Conservation (phyloP, 2,113 vertebrate genomes). For the Oenanthe oenanthe region DNA sequence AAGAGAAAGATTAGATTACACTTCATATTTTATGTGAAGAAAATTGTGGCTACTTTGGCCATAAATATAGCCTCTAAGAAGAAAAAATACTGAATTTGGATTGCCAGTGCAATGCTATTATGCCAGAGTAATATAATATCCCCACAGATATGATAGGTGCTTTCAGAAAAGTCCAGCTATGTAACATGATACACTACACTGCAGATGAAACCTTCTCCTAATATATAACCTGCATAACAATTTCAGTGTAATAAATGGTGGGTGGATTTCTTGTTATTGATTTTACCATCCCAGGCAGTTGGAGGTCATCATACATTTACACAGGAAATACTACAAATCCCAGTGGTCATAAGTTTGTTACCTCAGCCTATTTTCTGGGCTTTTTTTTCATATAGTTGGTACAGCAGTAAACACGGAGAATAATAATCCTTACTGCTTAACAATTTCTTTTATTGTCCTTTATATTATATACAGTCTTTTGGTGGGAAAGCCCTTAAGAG, state of each 20-base stretch:
- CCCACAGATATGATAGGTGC: background rate
- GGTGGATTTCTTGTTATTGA: conserved; percentile 41
- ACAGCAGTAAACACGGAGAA: conserved; percentile 27
- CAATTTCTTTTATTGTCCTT: conserved; percentile 47
- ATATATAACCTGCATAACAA: conserved; percentile 34
- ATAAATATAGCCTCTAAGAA: conserved; percentile 41
- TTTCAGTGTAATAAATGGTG: background rate
- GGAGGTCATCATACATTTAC: conserved; percentile 22
- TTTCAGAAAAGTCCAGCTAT: background rate
- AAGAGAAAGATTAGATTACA: conserved; percentile 56
- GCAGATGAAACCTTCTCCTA: background rate
- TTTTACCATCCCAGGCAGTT: background rate
- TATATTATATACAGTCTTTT: background rate
- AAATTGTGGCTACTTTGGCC: conserved; percentile 49
- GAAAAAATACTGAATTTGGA: conserved; percentile 3
- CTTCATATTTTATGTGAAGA: conserved; percentile 24
- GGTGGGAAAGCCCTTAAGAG: conserved; percentile 23
- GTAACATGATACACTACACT: background rate
- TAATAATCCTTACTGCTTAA: conserved; percentile 32
- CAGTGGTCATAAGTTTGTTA: background rate
- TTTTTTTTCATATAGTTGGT: background rate
- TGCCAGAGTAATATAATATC: conserved; percentile 27
- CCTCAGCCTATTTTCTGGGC: background rate
- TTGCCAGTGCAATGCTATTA: background rate
- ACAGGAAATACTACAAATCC: conserved; percentile 36